These are phyloP conservation scores for Falco berigora DNA, from an alignment of 2,797 vertebrate species.

Conservation along the genomic window DNA sequence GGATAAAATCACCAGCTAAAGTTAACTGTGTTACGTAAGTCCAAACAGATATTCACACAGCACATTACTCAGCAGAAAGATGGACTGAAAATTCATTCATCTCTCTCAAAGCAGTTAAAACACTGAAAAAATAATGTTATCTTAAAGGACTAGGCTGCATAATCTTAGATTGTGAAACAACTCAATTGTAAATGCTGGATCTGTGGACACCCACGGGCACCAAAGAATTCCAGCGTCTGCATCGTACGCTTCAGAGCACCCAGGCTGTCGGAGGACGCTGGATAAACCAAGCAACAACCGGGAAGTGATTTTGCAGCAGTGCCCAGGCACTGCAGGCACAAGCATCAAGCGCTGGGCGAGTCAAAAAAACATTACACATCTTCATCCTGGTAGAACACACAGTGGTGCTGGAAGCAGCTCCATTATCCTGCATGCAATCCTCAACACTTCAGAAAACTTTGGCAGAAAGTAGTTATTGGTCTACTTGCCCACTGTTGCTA, in stretches of 20 bases:
- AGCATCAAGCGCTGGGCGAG: background rate
- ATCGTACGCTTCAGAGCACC: background rate
- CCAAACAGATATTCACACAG: background rate
- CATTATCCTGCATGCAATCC: background rate
- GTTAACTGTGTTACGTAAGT: background rate
- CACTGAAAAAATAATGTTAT: background rate
- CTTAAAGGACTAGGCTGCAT: background rate
- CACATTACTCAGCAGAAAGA: background rate
- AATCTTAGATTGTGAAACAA: background rate
- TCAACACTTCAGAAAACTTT: background rate
- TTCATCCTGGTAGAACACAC: rapidly evolving
- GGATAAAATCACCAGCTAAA: background rate
- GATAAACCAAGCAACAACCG: background rate
- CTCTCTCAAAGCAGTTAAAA: background rate
- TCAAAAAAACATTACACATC: rapidly evolving
- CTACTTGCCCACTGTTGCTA: background rate
- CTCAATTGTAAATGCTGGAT: background rate
- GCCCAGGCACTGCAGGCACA: rapidly evolving
- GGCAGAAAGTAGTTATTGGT: background rate
- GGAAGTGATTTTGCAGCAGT: background rate
- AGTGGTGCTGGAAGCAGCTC: background rate
- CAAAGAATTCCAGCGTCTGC: background rate
- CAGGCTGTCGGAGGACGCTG: background rate
- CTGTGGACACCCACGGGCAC: background rate
- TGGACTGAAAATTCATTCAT: background rate